Conservation (phyloP, 1,140 invertebrate species). For the Chlorops oryzae region DNA sequence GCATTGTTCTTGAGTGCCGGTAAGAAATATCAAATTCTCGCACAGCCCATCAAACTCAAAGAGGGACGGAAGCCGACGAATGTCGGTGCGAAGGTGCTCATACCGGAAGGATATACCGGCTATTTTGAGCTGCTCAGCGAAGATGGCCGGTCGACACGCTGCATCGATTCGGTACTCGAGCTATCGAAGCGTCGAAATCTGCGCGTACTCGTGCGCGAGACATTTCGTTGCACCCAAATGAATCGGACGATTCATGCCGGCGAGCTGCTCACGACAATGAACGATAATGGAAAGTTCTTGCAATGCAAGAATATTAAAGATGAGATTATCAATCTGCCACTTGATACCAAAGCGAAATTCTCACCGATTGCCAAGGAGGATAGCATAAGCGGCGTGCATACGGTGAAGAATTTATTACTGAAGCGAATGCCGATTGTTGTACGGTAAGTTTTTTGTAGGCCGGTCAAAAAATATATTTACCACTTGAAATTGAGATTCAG, state of each 20-base stretch:
- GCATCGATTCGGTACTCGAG: conserved; percentile 82
- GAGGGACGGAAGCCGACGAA: conserved; percentile 66
- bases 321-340: conserved; percentile 72
- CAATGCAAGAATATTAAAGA: conserved; percentile 80
- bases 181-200: conserved; percentile 61
- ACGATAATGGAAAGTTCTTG: conserved; percentile 67
- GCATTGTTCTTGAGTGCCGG: conserved; percentile 78
- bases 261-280: conserved; percentile 65
- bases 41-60: conserved; percentile 86
- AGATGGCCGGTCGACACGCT: conserved; percentile 80
- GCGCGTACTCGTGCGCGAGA: conserved; percentile 72
- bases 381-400: conserved; percentile 88
- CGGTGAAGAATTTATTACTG: conserved; percentile 74
- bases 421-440: conserved; percentile 88
- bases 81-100: conserved; percentile 74
- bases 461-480: neutral
- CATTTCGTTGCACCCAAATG: conserved; percentile 48
- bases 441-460: conserved; percentile 28
- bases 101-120: conserved; percentile 83
- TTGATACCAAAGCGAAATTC: conserved; percentile 84
- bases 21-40: conserved; percentile 75
- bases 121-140: conserved; percentile 92
- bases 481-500: too few species aligned
- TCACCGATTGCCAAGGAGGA: conserved; percentile 84
- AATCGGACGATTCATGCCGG: conserved; percentile 76